Percentiles rank a stretch among this genome's conserved stretches.
Conservation (phyloP, 1,140 invertebrate genomes). For the Drosophila busckii region DNA sequence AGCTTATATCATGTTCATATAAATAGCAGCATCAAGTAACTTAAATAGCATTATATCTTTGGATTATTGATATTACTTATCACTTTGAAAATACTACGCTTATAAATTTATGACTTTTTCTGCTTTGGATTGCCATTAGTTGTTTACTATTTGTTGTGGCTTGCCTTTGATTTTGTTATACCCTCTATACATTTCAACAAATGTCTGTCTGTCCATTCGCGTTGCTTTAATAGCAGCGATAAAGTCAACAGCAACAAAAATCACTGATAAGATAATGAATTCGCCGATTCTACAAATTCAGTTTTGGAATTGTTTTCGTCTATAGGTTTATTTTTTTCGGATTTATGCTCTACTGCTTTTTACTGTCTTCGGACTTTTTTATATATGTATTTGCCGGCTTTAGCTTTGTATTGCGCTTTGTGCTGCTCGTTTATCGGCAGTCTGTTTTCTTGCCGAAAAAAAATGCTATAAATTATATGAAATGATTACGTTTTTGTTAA, state of each 20-base stretch:
- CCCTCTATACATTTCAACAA: conserved; percentile 7
- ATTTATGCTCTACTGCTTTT: conserved; percentile 9
- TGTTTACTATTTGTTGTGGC: conserved; percentile 30
- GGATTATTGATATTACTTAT: too few species aligned
- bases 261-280: conserved; percentile 63
- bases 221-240: conserved; percentile 51
- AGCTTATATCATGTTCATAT: too few species aligned
- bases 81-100: too few species aligned
- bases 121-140: conserved; percentile 19
- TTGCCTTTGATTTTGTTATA: conserved; percentile 38
- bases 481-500: conserved; percentile 34
- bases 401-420: neutral
- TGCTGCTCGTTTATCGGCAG: conserved; percentile 25
- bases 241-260: conserved; percentile 46
- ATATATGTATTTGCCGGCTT: neutral
- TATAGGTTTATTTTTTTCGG: too few species aligned
- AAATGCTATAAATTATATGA: conserved; percentile 38
- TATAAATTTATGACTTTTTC: conserved; percentile 12
- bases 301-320: conserved; percentile 19
- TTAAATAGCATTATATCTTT: too few species aligned
- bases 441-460: conserved; percentile 39
- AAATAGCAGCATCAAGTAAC: too few species aligned
- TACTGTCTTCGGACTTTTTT: neutral
- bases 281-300: conserved; percentile 5
- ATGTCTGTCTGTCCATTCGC: conserved; percentile 23